Conservation (phyloP, 2,113 vertebrate genomes). For the Equus quagga region DNA sequence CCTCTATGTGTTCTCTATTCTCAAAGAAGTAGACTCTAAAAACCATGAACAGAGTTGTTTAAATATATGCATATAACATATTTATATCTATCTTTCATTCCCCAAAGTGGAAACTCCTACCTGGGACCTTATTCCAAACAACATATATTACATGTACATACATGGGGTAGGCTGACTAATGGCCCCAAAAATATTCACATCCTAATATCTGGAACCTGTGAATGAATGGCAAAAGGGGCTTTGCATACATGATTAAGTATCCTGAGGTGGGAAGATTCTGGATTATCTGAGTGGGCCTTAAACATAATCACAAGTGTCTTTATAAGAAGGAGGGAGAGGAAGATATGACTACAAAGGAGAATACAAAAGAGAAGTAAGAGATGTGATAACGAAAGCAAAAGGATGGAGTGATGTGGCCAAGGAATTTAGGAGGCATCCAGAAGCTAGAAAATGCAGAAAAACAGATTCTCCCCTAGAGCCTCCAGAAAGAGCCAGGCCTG, state of each 20-base stretch:
- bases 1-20: background rate
- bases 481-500: background rate
- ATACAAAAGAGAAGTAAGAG: background rate
- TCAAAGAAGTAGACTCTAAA: background rate
- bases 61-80: background rate
- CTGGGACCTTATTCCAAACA: background rate
- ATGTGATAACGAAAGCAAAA: background rate
- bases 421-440: background rate
- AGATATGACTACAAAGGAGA: background rate
- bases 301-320: background rate
- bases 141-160: background rate
- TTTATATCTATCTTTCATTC: background rate
- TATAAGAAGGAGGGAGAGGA: background rate
- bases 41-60: background rate
- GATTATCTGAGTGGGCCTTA: background rate
- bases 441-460: background rate
- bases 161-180: background rate
- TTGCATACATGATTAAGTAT: background rate
- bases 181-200: background rate
- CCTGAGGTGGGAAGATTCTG: background rate
- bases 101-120: background rate
- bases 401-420: background rate
- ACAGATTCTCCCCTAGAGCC: background rate
- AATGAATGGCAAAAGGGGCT: background rate
- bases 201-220: background rate